Percentiles rank a stretch among this genome's conserved stretches.
Evolutionary conservation across 2,888 invertebrate genomes (phyloP).

Genomic region (Tipula unca): DNA sequence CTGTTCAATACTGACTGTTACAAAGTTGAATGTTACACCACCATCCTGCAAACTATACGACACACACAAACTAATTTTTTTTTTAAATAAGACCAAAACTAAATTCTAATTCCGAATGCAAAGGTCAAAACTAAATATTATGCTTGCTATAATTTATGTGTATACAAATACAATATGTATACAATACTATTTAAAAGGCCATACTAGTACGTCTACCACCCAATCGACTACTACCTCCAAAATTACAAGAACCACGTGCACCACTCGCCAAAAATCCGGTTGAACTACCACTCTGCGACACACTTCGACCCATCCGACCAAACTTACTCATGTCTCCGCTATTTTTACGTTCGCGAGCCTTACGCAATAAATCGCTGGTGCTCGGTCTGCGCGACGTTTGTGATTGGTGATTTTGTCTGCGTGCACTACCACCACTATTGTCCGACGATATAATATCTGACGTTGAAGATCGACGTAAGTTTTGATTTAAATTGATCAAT

Average conservation of each 20-base stretch:
- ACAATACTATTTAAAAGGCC: slow-evolving; percentile 30
- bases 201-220: slow-evolving; percentile 40
- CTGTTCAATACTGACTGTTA: no score
- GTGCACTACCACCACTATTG: slow-evolving; percentile 27
- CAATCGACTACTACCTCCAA: slow-evolving; percentile 34
- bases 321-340: slow-evolving; percentile 32
- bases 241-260: slow-evolving; percentile 3
- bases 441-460: slow-evolving; percentile 32
- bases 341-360: slow-evolving; percentile 39
- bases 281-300: slow-evolving; percentile 36
- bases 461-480: slow-evolving; percentile 40
- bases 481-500: slow-evolving; percentile 29
- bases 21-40: no score
- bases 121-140: no score
- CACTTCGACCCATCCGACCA: slow-evolving; percentile 38
- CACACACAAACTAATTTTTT: not conserved
- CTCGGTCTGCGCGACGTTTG: slow-evolving; percentile 36
- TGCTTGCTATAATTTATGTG: no score
- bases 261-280: slow-evolving; percentile 18
- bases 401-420: slow-evolving; percentile 15
- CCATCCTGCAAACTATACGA: not conserved
- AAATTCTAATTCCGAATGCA: no score
- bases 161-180: not conserved
- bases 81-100: not conserved
- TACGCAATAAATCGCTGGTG: slow-evolving; percentile 38